Percentiles rank a stretch among this genome's conserved stretches.
Conservation (phyloP, 92 coral and sea anemone genomes). For the Paragorgia papillata region DNA sequence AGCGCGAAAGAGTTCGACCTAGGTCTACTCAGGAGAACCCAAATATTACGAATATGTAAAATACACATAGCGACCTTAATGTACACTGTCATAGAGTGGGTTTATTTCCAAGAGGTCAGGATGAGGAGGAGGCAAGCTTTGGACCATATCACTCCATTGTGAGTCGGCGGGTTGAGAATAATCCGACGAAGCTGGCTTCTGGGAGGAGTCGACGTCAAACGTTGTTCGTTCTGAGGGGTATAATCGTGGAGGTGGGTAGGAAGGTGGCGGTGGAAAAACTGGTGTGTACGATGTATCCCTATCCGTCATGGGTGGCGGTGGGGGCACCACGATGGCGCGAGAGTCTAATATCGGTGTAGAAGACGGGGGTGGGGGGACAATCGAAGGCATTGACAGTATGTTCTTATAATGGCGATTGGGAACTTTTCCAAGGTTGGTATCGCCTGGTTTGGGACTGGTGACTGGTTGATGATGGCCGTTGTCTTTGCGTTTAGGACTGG, state of each 20-base stretch:
- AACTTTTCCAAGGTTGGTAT: too few species aligned
- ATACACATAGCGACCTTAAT: too few species aligned
- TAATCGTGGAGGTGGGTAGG: slow-evolving; percentile 39
- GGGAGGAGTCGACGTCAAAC: background rate
- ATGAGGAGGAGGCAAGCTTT: slow-evolving; percentile 26
- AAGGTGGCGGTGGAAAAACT: slow-evolving; percentile 5
- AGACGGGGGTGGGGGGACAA: slow-evolving; percentile 43
- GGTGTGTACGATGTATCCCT: background rate
- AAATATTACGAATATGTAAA: too few species aligned
- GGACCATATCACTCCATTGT: slow-evolving; percentile 23
- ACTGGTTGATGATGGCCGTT: too few species aligned
- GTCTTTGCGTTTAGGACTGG: slow-evolving; percentile 1
- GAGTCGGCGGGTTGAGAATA: background rate
- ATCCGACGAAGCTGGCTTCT: background rate
- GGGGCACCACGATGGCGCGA: slow-evolving; percentile 45
- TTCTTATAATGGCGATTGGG: too few species aligned
- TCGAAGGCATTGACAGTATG: background rate
- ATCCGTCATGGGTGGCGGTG: slow-evolving; percentile 52
- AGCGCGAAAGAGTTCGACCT: too few species aligned
- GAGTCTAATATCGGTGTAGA: slow-evolving; percentile 43
- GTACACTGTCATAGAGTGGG: background rate
- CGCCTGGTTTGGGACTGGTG: too few species aligned
- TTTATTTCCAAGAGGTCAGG: slow-evolving; percentile 17
- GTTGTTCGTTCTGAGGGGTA: slow-evolving; percentile 14
- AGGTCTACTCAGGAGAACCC: too few species aligned